These are phyloP conservation scores for Iguana delicatissima DNA, from an alignment of 2,797 vertebrate genomes.

Conservation along the genomic window DNA sequence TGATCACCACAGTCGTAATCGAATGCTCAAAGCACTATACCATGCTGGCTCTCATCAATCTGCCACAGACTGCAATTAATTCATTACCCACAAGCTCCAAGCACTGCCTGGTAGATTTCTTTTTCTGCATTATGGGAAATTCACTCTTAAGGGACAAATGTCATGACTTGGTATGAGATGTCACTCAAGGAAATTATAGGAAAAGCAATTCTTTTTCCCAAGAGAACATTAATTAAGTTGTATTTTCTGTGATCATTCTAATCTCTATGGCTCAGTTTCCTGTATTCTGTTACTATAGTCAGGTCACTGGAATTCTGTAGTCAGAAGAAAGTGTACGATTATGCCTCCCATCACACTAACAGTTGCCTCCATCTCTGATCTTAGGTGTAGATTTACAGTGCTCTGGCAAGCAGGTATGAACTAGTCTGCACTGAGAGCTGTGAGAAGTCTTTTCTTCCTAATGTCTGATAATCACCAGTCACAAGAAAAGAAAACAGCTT, in stretches of 20 bases:
- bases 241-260: constrained; percentile 53
- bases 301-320: constrained; percentile 65
- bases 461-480: constrained; percentile 14
- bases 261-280: constrained; percentile 68
- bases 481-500: constrained; percentile 16
- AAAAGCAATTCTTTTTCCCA: constrained; percentile 48
- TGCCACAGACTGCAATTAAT: constrained; percentile 64
- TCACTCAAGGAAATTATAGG: constrained; percentile 78
- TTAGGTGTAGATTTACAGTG: constrained; percentile 46
- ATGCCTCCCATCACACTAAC: constrained; percentile 19
- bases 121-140: constrained; percentile 68
- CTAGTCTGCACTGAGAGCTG: constrained; percentile 34
- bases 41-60: constrained; percentile 47
- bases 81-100: constrained; percentile 61
- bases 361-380: constrained; percentile 47
- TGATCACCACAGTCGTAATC: too few relatives aligned
- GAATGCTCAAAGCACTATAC: too few relatives aligned
- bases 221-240: constrained; percentile 77
- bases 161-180: constrained; percentile 79
- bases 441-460: constrained; percentile 54
- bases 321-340: constrained; percentile 46
- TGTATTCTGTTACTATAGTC: constrained; percentile 62
- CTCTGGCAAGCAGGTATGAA: constrained; percentile 33
- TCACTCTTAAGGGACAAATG: constrained; percentile 77
- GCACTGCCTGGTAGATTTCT: constrained; percentile 48